Conservation (phyloP, 2,888 invertebrate species). For the Cetonia aurata region DNA sequence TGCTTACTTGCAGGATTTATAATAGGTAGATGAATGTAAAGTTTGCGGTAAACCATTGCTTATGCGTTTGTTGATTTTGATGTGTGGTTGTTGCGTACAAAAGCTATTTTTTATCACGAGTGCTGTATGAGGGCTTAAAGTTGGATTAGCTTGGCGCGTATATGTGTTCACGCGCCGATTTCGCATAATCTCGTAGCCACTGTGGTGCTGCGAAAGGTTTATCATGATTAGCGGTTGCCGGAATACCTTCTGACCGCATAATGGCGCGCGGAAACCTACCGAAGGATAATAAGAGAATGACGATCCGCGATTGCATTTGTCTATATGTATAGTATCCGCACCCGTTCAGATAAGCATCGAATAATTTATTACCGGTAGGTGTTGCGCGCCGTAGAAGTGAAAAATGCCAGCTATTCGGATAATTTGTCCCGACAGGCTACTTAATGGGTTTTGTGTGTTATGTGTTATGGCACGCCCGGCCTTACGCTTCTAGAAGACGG, state of each 20-base stretch:
- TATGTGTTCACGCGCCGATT: constrained; percentile 3
- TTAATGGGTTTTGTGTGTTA: constrained; percentile 36
- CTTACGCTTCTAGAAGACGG: constrained; percentile 13
- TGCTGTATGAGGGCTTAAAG: too few species aligned
- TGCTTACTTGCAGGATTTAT: too few species aligned
- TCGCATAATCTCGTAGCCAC: constrained; percentile 1
- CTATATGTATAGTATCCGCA: constrained; percentile 18
- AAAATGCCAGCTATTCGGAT: constrained; percentile 38
- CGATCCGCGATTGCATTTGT: constrained; percentile 28
- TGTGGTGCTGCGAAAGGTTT: constrained; percentile 14
- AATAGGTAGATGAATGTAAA: too few species aligned
- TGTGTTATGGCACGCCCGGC: constrained; percentile 18
- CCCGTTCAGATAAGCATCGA: constrained; percentile 17
- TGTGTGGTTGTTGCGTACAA: too few species aligned
- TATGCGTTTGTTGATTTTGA: too few species aligned
- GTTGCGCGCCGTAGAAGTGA: constrained; percentile 25
- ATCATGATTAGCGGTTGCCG: constrained; percentile 16
- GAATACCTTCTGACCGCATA: constrained; percentile 19
- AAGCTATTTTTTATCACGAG: too few species aligned
- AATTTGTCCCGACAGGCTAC: constrained; percentile 38
- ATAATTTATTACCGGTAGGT: constrained; percentile 32
- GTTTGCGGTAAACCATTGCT: too few species aligned
- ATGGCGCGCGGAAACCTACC: constrained; percentile 18
- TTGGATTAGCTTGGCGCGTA: not conserved
- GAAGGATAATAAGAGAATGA: constrained; percentile 25